These are phyloP conservation scores for Macrosiphum euphorbiae DNA, from an alignment of 2,888 invertebrate species.

Conservation along the genomic window DNA sequence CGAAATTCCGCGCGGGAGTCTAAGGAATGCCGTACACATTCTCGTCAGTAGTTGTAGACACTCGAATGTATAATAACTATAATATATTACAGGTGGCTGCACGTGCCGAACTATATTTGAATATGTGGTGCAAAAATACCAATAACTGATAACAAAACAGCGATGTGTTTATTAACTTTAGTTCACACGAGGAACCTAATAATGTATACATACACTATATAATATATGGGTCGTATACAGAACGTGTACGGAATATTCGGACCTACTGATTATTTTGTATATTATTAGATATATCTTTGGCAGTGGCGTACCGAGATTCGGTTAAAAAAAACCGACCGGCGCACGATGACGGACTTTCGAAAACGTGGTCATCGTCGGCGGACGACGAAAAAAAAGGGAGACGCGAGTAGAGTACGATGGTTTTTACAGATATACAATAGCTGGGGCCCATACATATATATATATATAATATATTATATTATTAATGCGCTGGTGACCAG, in stretches of 20 bases:
- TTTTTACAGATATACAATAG: neutral
- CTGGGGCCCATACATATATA: neutral
- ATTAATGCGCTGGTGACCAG: conserved; percentile 32
- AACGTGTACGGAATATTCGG: neutral
- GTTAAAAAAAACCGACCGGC: neutral
- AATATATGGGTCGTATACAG: neutral
- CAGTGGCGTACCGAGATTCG: conserved; percentile 7
- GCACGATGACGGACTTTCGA: conserved; percentile 39
- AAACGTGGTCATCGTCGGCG: neutral
- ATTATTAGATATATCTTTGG: neutral
- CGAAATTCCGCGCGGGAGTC: neutral
- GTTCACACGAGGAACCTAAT: neutral
- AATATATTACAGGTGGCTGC: neutral
- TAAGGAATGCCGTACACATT: neutral
- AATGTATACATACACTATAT: neutral
- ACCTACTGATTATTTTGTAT: neutral
- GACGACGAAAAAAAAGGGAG: neutral
- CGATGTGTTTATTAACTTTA: neutral
- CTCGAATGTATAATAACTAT: neutral
- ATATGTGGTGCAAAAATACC: neutral
- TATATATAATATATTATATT: conserved; percentile 5
- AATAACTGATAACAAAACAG: neutral
- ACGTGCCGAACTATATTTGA: neutral
- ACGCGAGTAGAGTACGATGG: conserved; percentile 10
- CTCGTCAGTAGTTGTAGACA: neutral